These are phyloP conservation scores for Melipona bicolor DNA, from an alignment of 2,888 invertebrate species.

Conservation along the genomic window DNA sequence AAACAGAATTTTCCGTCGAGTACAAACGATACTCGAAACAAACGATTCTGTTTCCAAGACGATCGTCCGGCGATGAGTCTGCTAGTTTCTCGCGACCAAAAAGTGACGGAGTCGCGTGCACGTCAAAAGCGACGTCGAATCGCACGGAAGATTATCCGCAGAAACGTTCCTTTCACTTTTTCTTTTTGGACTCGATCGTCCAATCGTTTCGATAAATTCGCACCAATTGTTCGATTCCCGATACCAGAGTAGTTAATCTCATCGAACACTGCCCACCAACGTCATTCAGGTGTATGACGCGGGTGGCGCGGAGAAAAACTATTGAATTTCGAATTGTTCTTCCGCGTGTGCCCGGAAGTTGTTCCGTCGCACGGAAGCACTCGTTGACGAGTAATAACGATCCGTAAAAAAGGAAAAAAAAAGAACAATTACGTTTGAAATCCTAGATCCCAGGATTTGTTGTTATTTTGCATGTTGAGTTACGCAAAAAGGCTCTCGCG, in stretches of 20 bases:
- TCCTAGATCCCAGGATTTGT: slow-evolving; percentile 40
- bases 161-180: not conserved
- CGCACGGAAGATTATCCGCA: slow-evolving; percentile 13
- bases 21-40: slow-evolving; percentile 41
- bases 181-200: not conserved
- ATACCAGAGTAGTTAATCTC: slow-evolving; percentile 56
- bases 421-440: slow-evolving; percentile 22
- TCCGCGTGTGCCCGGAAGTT: slow-evolving; percentile 65
- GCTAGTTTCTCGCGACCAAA: not conserved
- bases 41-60: slow-evolving; percentile 25
- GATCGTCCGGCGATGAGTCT: not conserved
- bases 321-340: slow-evolving; percentile 59
- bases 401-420: slow-evolving; percentile 28
- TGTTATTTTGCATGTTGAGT: not conserved
- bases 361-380: slow-evolving; percentile 72
- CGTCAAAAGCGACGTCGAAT: not conserved
- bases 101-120: not conserved
- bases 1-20: slow-evolving; percentile 17
- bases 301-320: slow-evolving; percentile 43
- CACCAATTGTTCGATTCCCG: slow-evolving; percentile 14
- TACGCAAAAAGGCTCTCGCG: slow-evolving; percentile 71
- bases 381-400: slow-evolving; percentile 62
- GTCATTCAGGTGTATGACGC: slow-evolving; percentile 22
- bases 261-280: slow-evolving; percentile 68
- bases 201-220: not conserved